A percentile compares a stretch with the other conserved stretches of the same genome.
phyloP scores from a whole-genome alignment of 1,140 invertebrate genomes.

The Lamellibrachia luymesi region DNA sequence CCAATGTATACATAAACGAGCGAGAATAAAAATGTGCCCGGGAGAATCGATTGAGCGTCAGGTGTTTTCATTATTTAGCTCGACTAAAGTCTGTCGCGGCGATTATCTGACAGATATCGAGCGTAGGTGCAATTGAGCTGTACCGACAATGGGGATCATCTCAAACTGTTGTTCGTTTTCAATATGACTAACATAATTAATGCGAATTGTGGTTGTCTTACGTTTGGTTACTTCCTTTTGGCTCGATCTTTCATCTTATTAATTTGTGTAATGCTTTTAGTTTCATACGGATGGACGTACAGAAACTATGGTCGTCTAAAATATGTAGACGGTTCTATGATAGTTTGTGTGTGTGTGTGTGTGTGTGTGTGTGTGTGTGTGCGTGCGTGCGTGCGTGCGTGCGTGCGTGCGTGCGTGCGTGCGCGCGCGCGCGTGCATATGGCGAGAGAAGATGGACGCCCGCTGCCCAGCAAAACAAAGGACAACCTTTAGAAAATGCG shows the following conservation, averaged over 20 bases:
- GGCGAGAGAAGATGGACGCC: too few species aligned
- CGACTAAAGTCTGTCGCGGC: not conserved
- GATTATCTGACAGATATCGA: not conserved
- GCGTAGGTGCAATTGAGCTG: not conserved
- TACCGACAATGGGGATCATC: not conserved
- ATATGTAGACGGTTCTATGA: not conserved
- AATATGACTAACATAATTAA: too few species aligned
- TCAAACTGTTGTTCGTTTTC: not conserved
- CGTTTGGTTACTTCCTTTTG: too few species aligned
- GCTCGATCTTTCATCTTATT: too few species aligned
- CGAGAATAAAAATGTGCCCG: not conserved
- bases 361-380: slow-evolving; percentile 12
- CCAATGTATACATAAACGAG: not conserved
- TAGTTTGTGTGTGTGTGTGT: not conserved
- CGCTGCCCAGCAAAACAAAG: too few species aligned
- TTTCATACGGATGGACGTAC: too few species aligned
- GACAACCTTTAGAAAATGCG: too few species aligned
- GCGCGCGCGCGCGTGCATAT: not conserved
- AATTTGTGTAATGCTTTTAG: too few species aligned
- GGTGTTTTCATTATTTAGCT: not conserved
- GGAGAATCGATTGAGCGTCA: not conserved
- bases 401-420: not conserved
- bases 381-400: not conserved
- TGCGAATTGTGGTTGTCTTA: too few species aligned
- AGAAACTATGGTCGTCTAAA: not conserved